Evolutionary conservation across 2,113 vertebrate species (phyloP).

Genomic region (Hipposideros armiger): DNA sequence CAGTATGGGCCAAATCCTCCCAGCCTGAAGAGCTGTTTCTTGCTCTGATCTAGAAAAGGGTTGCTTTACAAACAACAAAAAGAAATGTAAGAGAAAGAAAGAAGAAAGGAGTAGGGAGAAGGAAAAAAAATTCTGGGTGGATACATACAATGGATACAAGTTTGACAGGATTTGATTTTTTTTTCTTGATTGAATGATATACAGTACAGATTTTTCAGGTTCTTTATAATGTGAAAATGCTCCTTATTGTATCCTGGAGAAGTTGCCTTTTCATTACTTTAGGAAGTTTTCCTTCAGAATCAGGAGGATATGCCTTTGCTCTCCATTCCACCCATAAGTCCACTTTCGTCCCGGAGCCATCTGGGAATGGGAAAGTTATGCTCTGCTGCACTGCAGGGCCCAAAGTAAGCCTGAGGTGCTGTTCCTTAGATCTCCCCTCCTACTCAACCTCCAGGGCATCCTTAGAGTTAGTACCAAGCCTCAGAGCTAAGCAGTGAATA

Average conservation of each 20-base stretch:
- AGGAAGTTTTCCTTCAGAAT: conserved; percentile 10
- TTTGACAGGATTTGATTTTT: not conserved
- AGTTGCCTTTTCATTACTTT: not conserved
- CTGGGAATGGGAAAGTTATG: not conserved
- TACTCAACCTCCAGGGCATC: not conserved
- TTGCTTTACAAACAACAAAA: conserved; percentile 23
- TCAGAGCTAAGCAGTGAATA: not conserved
- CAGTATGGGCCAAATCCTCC: not conserved
- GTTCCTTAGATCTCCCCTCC: not conserved
- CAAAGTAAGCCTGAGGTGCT: not conserved
- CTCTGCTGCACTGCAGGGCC: not conserved
- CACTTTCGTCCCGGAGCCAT: not conserved
- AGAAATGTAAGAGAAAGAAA: not conserved
- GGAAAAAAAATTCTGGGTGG: not conserved
- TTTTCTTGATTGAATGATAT: not conserved
- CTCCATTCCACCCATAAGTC: not conserved
- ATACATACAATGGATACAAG: not conserved
- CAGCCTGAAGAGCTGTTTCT: not conserved
- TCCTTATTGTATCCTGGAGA: not conserved
- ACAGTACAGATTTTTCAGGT: not conserved
- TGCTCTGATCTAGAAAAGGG: not conserved
- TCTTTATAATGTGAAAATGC: conserved; percentile 4
- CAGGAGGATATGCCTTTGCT: not conserved
- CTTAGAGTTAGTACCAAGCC: not conserved
- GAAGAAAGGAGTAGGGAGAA: not conserved